Conservation (phyloP, 1,140 invertebrate genomes). For the Laupala kohalensis region DNA sequence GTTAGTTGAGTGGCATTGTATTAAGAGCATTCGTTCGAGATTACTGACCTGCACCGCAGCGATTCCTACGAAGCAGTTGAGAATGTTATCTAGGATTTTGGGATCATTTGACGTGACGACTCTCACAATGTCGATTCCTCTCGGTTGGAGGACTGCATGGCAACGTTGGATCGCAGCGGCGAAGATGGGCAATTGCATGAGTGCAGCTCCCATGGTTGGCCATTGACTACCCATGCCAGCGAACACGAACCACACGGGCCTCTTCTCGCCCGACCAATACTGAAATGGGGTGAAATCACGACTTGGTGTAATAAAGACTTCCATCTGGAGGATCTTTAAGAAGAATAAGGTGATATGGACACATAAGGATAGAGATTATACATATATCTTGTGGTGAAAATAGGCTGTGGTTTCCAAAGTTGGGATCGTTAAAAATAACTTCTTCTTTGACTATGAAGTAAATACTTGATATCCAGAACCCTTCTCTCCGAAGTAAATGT, state of each 20-base stretch:
- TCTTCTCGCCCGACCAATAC: background rate
- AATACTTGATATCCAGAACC: too few species aligned
- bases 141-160: constrained; percentile 19
- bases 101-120: constrained; percentile 36
- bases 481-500: too few species aligned
- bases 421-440: too few species aligned
- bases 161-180: constrained; percentile 33
- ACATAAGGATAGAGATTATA: too few species aligned
- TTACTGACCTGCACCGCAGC: constrained; percentile 42
- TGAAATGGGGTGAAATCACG: too few species aligned
- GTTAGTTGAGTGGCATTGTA: background rate
- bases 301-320: too few species aligned
- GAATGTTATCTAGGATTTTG: constrained; percentile 32
- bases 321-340: too few species aligned
- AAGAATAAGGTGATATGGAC: too few species aligned
- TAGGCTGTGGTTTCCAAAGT: too few species aligned
- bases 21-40: background rate
- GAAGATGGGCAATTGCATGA: constrained; percentile 40
- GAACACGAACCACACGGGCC: constrained; percentile 48
- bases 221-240: constrained; percentile 55
- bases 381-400: too few species aligned
- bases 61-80: constrained; percentile 41
- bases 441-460: too few species aligned
- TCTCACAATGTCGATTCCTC: constrained; percentile 35
- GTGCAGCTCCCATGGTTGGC: constrained; percentile 39